Evolutionary conservation across 2,113 vertebrate genomes (phyloP), one percentile per base, ranked within the genome.

Genomic region (Scomber scombrus): DNA sequence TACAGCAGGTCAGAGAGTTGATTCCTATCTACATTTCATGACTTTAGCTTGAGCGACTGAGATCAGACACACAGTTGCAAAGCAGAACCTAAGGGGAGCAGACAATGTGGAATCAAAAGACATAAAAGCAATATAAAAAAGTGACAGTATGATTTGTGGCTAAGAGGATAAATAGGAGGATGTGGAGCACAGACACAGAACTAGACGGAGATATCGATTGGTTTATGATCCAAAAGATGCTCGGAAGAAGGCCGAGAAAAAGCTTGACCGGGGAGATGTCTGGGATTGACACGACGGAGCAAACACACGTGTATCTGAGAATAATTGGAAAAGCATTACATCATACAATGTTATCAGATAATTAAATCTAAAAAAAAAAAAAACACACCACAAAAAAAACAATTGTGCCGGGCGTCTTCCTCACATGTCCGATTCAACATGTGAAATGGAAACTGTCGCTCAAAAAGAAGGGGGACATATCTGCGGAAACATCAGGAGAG

Each of bases 281-380:
- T 2, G 40, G 19, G 58, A 84, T 19, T 81, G 81, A 89, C 90
- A 85, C 77, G 72, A 67, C 81, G 31, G 68, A 85, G 56, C 72
- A 2, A 46, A 40, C 66, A 78, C 80, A 64, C 86, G 69, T 58
- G 76, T 80, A 88, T 91, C 83, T 89, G 23, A 69, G 52, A 79
- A 78, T 68, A 86, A 92, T 87, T 81, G 85, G 80, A 91, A 89
- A 87, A 86, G 71, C 80, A 65, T 81, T 65, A 71, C 58, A 75
- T 88, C 46, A 71, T 78, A 93, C 92, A 95, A 93, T 93, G 79
- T 50, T 95, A 95, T 95, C 95, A 95, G 91, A 95, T 94, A 95
- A 95, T 95, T 95, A 86, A 94, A 95, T 95, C 94, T 90, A 75
- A 55, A 88, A 90, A 91, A n/a, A n/a, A n/a, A 75, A 55, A 88